These are phyloP conservation scores for Strix uralensis DNA, from an alignment of 2,113 vertebrate species.

Conservation along the genomic window DNA sequence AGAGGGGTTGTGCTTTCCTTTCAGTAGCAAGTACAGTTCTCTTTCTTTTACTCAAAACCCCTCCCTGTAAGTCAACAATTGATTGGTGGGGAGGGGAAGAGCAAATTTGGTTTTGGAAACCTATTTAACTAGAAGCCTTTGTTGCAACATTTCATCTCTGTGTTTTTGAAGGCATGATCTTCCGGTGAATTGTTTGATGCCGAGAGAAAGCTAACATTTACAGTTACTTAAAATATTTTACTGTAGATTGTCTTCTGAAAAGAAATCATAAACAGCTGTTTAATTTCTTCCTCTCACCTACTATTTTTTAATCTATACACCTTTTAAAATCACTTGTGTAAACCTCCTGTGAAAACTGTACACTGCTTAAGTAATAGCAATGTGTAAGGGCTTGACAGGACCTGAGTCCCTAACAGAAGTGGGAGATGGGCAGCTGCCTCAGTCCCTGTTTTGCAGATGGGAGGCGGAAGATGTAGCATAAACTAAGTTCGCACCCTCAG, in stretches of 20 bases:
- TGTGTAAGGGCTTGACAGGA: not conserved
- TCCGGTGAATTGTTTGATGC: not conserved
- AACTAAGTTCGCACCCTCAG: not conserved
- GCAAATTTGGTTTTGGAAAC: not conserved
- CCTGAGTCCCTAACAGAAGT: not conserved
- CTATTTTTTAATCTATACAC: not conserved
- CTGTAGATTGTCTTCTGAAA: not conserved
- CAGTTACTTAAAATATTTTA: not conserved
- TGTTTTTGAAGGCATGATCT: not conserved
- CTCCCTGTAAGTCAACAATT: not conserved
- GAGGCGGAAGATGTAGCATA: accelerated
- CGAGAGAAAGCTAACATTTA: not conserved
- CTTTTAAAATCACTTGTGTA: not conserved
- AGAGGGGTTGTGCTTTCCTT: not conserved
- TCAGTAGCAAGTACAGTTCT: not conserved
- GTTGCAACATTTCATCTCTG: not conserved
- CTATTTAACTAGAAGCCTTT: not conserved
- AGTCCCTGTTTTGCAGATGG: not conserved
- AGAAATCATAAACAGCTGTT: not conserved
- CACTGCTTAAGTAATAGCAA: not conserved
- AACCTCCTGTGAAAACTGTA: not conserved
- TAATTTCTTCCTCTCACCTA: no score
- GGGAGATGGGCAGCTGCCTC: not conserved
- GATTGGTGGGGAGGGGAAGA: no score
- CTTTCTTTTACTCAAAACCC: not conserved